Conservation (phyloP, 2,888 invertebrate species). For the Peribatodes rhomboidaria region DNA sequence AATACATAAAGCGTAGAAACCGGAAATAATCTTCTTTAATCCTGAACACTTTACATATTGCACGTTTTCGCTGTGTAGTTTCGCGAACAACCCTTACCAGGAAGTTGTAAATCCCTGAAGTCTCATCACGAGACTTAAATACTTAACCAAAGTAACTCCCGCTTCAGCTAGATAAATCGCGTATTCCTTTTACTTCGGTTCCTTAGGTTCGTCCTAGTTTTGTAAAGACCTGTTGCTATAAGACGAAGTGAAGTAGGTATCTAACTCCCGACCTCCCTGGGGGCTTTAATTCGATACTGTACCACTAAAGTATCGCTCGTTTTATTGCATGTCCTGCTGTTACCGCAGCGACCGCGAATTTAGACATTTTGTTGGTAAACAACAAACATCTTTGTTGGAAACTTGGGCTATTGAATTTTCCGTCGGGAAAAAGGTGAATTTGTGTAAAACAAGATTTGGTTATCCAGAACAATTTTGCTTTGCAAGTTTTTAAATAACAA, state of each 20-base stretch:
- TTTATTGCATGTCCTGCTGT: conserved; percentile 47
- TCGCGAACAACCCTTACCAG: conserved; percentile 14
- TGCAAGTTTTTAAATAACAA: conserved; percentile 16
- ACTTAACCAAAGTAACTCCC: conserved; percentile 38
- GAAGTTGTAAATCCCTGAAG: conserved; percentile 35
- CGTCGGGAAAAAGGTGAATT: conserved; percentile 6
- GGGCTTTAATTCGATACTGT: conserved; percentile 67
- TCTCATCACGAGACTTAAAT: conserved; percentile 36
- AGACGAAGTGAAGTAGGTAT: conserved; percentile 54
- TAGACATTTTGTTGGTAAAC: conserved; percentile 43
- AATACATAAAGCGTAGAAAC: conserved; percentile 4
- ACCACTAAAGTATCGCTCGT: conserved; percentile 60
- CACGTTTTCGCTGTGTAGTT: conserved; percentile 20
- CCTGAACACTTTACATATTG: conserved; percentile 7
- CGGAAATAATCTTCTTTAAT: conserved; percentile 23
- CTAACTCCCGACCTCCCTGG: conserved; percentile 50
- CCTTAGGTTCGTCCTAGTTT: conserved; percentile 55
- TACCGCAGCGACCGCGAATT: conserved; percentile 29
- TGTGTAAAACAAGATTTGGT: conserved; percentile 1
- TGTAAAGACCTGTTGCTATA: conserved; percentile 76
- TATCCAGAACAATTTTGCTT: conserved; percentile 3
- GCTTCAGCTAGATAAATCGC: conserved; percentile 44
- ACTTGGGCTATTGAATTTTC: conserved; percentile 35
- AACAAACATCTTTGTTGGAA: conserved; percentile 39
- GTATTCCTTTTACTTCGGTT: conserved; percentile 42